phyloP scores from a whole-genome alignment of 2,113 vertebrate species.

The Ibidorhyncha struthersii region DNA sequence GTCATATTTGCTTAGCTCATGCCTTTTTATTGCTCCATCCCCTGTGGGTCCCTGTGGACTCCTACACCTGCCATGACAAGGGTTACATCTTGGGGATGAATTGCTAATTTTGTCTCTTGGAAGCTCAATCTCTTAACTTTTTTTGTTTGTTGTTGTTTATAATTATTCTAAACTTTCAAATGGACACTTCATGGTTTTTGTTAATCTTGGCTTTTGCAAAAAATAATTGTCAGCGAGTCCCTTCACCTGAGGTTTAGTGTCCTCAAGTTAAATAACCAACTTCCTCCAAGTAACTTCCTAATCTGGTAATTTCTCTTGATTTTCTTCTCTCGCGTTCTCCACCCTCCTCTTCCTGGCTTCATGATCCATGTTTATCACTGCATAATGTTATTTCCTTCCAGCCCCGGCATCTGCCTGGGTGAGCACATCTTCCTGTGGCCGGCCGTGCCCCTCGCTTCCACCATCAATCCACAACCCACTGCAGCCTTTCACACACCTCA shows the following conservation, averaged over 20 bases:
- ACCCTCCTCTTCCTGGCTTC: constrained; percentile 37
- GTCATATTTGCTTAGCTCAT: background rate
- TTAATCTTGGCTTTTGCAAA: background rate
- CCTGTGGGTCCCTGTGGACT: no score
- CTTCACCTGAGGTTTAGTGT: background rate
- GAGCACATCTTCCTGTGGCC: constrained; percentile 27
- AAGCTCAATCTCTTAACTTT: background rate
- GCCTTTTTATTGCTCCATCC: background rate
- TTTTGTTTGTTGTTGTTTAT: background rate
- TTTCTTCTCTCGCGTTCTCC: background rate
- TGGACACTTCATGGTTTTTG: no score
- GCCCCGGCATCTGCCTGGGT: constrained; percentile 46
- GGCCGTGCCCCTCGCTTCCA: constrained; percentile 5
- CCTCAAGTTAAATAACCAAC: background rate
- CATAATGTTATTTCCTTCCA: constrained; percentile 60
- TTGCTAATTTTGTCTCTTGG: background rate
- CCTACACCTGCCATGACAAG: background rate
- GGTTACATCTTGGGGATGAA: background rate
- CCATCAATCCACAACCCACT: constrained; percentile 39
- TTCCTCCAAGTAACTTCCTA: constrained; percentile 46
- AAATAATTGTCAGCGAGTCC: background rate
- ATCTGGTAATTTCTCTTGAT: background rate
- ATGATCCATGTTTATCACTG: background rate
- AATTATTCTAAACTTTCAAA: background rate
- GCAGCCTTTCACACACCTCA: background rate